Percentiles rank a stretch among this genome's conserved stretches.
phyloP scores from a whole-genome alignment of 2,888 invertebrate genomes.

The Machimus rusticus region DNA sequence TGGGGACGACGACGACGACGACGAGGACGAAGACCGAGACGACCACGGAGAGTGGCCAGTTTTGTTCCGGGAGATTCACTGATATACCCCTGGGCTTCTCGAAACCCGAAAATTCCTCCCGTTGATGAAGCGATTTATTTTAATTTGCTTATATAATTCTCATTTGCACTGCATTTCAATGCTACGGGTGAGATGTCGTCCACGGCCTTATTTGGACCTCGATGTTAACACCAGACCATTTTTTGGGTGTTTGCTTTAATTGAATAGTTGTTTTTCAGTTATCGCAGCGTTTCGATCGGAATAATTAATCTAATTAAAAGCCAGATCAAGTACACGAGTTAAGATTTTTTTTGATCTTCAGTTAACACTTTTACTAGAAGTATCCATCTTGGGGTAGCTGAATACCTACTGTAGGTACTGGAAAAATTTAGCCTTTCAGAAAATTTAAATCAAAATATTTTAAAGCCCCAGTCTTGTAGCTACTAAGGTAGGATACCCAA shows the following conservation, averaged over 20 bases:
- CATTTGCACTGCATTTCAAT: not conserved
- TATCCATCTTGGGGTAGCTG: no score
- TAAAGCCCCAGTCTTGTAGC: no score
- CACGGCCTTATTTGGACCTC: not conserved
- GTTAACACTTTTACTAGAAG: not conserved
- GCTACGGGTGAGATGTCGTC: not conserved
- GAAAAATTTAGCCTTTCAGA: no score
- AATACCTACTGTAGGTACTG: no score
- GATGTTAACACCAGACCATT: not conserved
- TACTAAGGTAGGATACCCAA: no score
- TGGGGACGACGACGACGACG: not conserved
- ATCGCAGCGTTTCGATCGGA: not conserved
- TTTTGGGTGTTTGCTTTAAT: not conserved
- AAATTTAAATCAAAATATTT: no score
- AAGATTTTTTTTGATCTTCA: not conserved
- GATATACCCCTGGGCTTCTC: not conserved
- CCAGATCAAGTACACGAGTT: not conserved
- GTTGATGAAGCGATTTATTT: not conserved
- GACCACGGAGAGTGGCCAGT: not conserved
- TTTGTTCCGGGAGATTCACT: not conserved
- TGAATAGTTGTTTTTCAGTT: not conserved
- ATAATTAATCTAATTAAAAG: not conserved
- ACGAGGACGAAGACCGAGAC: not conserved
- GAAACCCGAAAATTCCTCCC: not conserved
- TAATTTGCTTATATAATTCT: not conserved